Evolutionary conservation across 2,113 vertebrate species (phyloP), one percentile per base, ranked within the genome.

Genomic region (Speoplatyrhinus poulsoni): DNA sequence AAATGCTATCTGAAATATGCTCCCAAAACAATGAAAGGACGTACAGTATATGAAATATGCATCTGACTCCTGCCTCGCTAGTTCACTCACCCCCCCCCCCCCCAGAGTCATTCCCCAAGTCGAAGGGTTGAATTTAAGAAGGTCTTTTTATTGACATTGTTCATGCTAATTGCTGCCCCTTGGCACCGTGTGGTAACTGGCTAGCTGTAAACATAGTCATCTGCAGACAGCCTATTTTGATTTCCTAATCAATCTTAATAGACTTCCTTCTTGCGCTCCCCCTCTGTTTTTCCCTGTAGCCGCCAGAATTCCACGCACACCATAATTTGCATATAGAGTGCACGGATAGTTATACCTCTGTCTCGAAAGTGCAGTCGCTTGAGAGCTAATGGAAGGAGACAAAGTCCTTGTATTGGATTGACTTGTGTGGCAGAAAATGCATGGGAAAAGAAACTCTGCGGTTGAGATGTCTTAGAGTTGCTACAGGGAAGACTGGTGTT

Each of bases 261-360:
- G 50, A 9, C 48, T 47, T 57, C 33, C 41, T 72, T 72, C 26
- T 1, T 60, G 54, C 46, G 56, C 36, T 65, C 58, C 49, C 55
- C 33, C 62, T 62, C 36, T 9, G 36, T 7, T 60, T 60, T 32
- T 32, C 46, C 36, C 56, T 26, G 58, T 62, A 8, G 71, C 73
- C 3, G 2, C 26, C 55, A 62, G 52, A 70, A 77, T 65, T 61
- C 12, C 10, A 65, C 48, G 65, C 68, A 53, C 47, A 0, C 52
- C 36, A 64, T 54, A 61, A 84, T 90, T 88, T 88, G 80, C 79
- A 82, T 88, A 81, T 79, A 80, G 72, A 89, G 75, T 80, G 70
- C 70, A 71, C 19, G 62, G 49, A 61, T 60, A 73, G 74, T 82
- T 75, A 62, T 75, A 80, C 48, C 47, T 61, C 11, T 63, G 55